phyloP scores from a whole-genome alignment of 2,888 invertebrate genomes.

The Kryphioiulus occultus region DNA sequence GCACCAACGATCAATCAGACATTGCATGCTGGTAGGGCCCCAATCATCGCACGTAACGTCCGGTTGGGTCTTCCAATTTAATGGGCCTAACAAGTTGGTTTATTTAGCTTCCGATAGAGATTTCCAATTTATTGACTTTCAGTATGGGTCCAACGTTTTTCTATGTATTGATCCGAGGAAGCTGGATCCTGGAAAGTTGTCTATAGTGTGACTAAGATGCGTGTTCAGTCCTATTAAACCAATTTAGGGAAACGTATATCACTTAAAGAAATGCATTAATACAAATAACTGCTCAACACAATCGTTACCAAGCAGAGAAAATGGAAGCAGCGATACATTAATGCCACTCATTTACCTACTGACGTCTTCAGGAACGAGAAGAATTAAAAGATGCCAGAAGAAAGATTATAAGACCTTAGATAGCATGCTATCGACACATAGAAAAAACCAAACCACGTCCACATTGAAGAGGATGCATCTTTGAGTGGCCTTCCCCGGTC shows the following conservation, averaged over 20 bases:
- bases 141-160: not conserved
- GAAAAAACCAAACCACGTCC: not conserved
- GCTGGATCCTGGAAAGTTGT: not conserved
- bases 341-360: not conserved
- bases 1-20: not conserved
- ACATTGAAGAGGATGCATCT: not conserved
- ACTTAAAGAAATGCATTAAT: not conserved
- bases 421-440: not conserved
- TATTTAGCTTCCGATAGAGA: not conserved
- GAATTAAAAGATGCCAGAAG: not conserved
- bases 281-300: not conserved
- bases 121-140: conserved; percentile 23
- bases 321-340: not conserved
- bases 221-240: conserved; percentile 5
- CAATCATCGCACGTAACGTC: not conserved
- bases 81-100: not conserved
- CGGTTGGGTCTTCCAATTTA: not conserved
- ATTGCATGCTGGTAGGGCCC: not conserved
- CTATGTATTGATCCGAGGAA: not conserved
- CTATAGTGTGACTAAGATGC: not conserved
- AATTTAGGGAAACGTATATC: not conserved
- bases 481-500: not conserved
- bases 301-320: not conserved
- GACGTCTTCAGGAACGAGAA: not conserved
- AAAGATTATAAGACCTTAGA: not conserved